phyloP scores from a whole-genome alignment of 2,113 vertebrate species.

The Rhegmatorhina hoffmannsi region DNA sequence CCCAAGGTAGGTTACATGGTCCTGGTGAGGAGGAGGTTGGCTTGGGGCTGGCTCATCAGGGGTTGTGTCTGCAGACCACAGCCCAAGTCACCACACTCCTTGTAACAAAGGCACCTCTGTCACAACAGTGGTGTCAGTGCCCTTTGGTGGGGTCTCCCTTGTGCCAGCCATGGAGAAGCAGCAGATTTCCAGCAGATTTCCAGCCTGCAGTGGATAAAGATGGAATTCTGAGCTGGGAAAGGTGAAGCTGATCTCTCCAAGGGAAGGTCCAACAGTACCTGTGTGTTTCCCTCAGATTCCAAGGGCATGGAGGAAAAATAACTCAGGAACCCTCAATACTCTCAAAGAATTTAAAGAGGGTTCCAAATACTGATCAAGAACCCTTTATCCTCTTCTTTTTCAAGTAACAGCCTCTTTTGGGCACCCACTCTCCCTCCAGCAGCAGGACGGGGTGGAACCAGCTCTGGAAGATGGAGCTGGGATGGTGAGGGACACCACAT shows the following conservation, averaged over 20 bases:
- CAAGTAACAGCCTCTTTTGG: neutral
- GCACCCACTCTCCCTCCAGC: neutral
- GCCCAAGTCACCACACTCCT: neutral
- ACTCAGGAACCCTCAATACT: neutral
- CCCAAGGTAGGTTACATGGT: too few relatives aligned
- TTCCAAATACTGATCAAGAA: neutral
- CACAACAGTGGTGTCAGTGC: accelerated
- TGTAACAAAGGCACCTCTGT: neutral
- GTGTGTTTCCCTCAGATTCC: neutral
- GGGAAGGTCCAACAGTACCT: neutral
- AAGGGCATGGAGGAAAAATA: neutral
- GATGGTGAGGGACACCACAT: accelerated
- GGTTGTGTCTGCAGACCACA: neutral
- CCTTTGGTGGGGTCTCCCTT: neutral
- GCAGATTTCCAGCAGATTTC: neutral
- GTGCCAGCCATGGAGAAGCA: neutral
- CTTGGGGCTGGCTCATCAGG: neutral
- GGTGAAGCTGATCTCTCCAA: neutral
- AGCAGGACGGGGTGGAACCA: neutral
- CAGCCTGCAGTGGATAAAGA: neutral
- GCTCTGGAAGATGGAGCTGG: accelerated
- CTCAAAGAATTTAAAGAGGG: neutral
- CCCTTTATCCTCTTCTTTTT: neutral
- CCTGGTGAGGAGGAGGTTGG: accelerated
- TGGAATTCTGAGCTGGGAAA: neutral